phyloP scores from a whole-genome alignment of 2,797 vertebrate genomes.

The Chloroceryle amazona region DNA sequence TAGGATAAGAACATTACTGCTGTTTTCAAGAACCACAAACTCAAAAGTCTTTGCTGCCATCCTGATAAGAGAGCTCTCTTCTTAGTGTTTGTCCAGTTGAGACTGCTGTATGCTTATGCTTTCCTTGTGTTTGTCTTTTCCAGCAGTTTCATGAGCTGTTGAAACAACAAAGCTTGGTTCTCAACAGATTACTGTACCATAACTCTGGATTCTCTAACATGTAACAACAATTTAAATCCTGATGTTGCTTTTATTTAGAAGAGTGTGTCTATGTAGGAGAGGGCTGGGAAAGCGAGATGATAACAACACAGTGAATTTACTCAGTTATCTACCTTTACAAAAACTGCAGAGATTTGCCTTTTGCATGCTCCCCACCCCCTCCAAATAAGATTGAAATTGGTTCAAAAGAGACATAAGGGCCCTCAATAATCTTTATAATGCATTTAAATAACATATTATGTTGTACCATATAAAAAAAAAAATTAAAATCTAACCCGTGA shows the following conservation, averaged over 20 bases:
- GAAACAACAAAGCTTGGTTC: background rate
- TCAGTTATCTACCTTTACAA: background rate
- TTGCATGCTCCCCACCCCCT: fast-evolving
- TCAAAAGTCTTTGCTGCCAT: background rate
- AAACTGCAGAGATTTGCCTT: background rate
- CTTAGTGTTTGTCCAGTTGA: background rate
- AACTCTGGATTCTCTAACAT: background rate
- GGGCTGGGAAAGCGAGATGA: background rate
- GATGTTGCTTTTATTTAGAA: background rate
- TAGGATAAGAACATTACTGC: background rate
- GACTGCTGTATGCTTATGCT: background rate
- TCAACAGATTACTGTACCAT: fast-evolving
- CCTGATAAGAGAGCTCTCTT: background rate
- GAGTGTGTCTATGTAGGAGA: background rate
- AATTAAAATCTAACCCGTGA: background rate
- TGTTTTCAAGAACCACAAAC: background rate
- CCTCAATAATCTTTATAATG: background rate
- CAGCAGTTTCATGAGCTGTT: background rate
- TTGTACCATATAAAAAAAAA: background rate
- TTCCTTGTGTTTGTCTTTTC: background rate
- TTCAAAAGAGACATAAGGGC: background rate
- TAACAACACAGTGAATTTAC: background rate
- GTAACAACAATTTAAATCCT: background rate
- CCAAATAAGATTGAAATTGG: background rate
- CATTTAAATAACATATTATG: background rate